Evolutionary conservation across 2,113 vertebrate species (phyloP).

Genomic region (Microtus oregoni): DNA sequence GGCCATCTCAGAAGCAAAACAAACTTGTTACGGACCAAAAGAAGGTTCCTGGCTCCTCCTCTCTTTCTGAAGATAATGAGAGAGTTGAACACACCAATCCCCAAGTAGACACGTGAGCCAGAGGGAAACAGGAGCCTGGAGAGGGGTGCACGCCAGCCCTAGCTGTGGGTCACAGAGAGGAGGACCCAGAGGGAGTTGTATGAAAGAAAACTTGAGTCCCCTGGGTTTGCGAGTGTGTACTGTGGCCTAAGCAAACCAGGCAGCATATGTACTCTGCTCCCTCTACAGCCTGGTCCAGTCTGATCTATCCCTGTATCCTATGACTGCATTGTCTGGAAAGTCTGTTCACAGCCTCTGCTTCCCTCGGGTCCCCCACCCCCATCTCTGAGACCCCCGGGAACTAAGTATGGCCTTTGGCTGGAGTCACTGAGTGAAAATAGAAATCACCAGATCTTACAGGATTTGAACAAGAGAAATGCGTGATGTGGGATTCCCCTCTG

Average conservation of each 20-base stretch:
- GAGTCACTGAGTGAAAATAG: not conserved
- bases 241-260: too few relatives aligned
- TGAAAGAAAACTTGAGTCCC: not conserved
- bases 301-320: not conserved
- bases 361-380: not conserved
- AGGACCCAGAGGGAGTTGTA: not conserved
- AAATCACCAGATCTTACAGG: not conserved
- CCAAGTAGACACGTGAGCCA: not conserved
- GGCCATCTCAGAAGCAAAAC: not conserved
- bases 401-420: not conserved
- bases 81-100: not conserved
- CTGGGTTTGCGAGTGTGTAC: accelerated
- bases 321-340: not conserved
- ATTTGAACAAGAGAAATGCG: not conserved
- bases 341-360: not conserved
- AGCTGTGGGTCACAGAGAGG: not conserved
- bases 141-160: not conserved
- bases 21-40: not conserved
- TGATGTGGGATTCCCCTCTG: too few relatives aligned
- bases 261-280: not conserved
- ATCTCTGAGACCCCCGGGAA: not conserved
- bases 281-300: too few relatives aligned
- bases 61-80: not conserved
- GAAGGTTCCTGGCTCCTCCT: not conserved
- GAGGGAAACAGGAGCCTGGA: not conserved